Base-by-base conservation (phyloP, 2,113 vertebrate genomes). In the western clawed frog (Xenopus tropicalis) region DNA sequence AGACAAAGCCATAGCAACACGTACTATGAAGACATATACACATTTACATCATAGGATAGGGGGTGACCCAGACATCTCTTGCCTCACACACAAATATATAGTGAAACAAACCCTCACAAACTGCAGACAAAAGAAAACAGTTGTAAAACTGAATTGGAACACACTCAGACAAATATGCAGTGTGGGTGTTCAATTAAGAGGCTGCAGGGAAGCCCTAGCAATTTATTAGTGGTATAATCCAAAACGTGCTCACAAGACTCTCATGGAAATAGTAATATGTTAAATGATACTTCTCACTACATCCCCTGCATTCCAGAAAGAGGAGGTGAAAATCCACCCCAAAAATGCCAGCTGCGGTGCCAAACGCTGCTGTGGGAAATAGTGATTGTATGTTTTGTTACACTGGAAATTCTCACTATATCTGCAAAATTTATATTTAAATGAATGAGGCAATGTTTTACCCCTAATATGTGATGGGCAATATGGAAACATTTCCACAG, bases 211-310 rank as follows among this genome's bases (percentile, higher is more conserved):
- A 82, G 82, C 37, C 24, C 8, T 72, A 66, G 43, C 78, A 80
- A 61, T 85, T 89, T 87, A 81, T 84, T 82, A 84, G 82, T 67
- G 71, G 66, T 80, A 74, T 87, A 87, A 88, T 83, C 80, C 75
- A 84, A 85, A 82, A 80, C 80, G 43, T 3, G 24, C 78, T 85
- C 83, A 85, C 86, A 84, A 68, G 81, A 70, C 83, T 85, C 83
- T 86, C 81, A 85, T 87, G 84, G 85, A 89, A 88, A 87, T 79
- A 82, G 83, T 83, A 77, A 80, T 81, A 86, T 83, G 80, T 82
- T 84, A 87, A 85, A 81, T 82, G 86, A 86, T 85, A 82, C 85
- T 85, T 87, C 82, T 85, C 84, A 87, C 87, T 84, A 69, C 6
- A 51, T 82, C 83, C 82, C 3, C 76, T 82, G 82, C 82, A 77